Evolutionary conservation across 2,113 vertebrate genomes (phyloP).

Genomic region (Theristicus caerulescens): DNA sequence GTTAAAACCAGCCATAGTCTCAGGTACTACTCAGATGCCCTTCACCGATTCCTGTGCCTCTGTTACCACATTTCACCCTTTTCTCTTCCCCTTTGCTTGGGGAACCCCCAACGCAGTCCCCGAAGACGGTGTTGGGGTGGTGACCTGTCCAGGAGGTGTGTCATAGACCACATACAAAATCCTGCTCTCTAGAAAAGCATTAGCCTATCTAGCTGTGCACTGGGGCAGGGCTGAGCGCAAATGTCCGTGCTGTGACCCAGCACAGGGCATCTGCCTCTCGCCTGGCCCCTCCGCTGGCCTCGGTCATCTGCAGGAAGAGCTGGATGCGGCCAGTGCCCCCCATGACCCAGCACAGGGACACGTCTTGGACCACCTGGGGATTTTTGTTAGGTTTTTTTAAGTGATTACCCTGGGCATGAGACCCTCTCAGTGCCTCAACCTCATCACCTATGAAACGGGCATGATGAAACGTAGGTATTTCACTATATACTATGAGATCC

Average conservation of each 20-base stretch:
- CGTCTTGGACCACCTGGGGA: rapidly evolving
- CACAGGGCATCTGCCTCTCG: rapidly evolving
- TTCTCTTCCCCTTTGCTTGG: background rate
- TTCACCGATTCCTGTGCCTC: background rate
- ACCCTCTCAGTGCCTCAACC: background rate
- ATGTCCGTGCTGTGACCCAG: rapidly evolving
- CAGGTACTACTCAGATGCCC: background rate
- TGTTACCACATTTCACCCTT: background rate
- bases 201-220: background rate
- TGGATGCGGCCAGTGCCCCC: background rate
- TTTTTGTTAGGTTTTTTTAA: background rate
- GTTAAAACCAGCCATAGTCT: background rate
- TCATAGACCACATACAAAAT: background rate
- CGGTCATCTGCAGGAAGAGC: background rate
- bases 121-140: rapidly evolving
- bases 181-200: background rate
- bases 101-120: rapidly evolving
- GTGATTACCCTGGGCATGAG: background rate
- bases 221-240: background rate
- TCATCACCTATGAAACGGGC: background rate
- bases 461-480: background rate
- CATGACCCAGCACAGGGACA: background rate
- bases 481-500: background rate
- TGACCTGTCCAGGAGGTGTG: background rate
- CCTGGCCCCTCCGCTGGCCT: background rate